Evolutionary conservation across 2,888 invertebrate genomes (phyloP).

Genomic region (Dasysyrphus albostriatus): DNA sequence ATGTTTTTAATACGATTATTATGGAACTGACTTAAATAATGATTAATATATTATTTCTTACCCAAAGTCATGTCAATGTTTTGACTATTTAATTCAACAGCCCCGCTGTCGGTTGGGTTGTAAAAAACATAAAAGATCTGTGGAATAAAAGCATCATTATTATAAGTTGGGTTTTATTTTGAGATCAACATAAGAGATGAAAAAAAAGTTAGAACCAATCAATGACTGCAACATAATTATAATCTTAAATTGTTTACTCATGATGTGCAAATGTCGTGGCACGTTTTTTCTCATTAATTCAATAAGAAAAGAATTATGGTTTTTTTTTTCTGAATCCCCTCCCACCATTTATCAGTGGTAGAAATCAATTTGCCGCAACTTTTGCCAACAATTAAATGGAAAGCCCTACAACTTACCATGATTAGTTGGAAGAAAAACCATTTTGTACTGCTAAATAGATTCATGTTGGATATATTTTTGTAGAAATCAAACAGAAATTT

Average conservation of each 20-base stretch:
- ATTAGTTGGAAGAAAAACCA: constrained; percentile 78
- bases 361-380: constrained; percentile 51
- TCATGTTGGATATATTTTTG: constrained; percentile 77
- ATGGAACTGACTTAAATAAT: background rate
- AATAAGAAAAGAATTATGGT: constrained; percentile 26
- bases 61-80: constrained; percentile 94
- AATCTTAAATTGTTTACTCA: constrained; percentile 27
- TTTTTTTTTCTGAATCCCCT: constrained; percentile 26
- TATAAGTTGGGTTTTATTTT: background rate
- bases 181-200: background rate
- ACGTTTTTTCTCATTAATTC: constrained; percentile 56
- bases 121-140: constrained; percentile 85
- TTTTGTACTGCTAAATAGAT: constrained; percentile 79
- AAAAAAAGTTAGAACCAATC: background rate
- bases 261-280: constrained; percentile 57
- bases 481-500: constrained; percentile 32
- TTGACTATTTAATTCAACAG: constrained; percentile 91
- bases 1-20: constrained; percentile 1
- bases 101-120: constrained; percentile 92
- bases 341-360: constrained; percentile 30
- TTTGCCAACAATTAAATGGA: constrained; percentile 1
- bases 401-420: constrained; percentile 78
- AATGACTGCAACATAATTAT: background rate
- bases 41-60: constrained; percentile 83
- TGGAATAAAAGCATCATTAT: constrained; percentile 6